Conservation (phyloP, 2,888 invertebrate species). For the Chalcis sispes region DNA sequence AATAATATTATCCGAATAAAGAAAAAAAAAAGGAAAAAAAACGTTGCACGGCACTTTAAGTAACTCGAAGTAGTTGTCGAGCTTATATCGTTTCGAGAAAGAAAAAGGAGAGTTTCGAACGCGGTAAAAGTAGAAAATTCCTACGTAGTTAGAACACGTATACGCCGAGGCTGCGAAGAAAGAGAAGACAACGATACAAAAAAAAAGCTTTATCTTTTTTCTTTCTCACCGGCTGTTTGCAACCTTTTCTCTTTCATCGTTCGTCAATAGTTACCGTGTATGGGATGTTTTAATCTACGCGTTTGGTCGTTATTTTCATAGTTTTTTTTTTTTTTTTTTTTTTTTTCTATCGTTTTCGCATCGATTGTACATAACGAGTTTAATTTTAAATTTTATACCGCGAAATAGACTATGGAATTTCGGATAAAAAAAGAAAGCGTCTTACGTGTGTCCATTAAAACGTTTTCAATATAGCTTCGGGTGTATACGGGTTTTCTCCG, state of each 20-base stretch:
- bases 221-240: neutral
- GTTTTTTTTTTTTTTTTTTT: neutral
- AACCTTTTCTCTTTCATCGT: neutral
- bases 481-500: too few relatives aligned
- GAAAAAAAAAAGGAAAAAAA: slow-evolving; percentile 7
- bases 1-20: neutral
- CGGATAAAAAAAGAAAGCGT: too few relatives aligned
- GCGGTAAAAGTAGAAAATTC: slow-evolving; percentile 43
- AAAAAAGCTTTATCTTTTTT: slow-evolving; percentile 42
- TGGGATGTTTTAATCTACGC: neutral
- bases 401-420: too few relatives aligned
- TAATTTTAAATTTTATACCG: too few relatives aligned
- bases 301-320: neutral
- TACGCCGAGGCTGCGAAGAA: neutral
- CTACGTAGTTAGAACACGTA: neutral
- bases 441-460: too few relatives aligned
- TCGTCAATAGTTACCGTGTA: neutral
- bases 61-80: neutral
- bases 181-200: neutral
- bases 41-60: neutral
- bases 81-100: slow-evolving; percentile 6
- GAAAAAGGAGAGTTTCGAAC: slow-evolving; percentile 17
- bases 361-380: too few relatives aligned
- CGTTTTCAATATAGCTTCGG: too few relatives aligned
- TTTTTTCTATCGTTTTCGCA: too few relatives aligned